phyloP scores from a whole-genome alignment of 2,113 vertebrate genomes.

The Azemiops feae region DNA sequence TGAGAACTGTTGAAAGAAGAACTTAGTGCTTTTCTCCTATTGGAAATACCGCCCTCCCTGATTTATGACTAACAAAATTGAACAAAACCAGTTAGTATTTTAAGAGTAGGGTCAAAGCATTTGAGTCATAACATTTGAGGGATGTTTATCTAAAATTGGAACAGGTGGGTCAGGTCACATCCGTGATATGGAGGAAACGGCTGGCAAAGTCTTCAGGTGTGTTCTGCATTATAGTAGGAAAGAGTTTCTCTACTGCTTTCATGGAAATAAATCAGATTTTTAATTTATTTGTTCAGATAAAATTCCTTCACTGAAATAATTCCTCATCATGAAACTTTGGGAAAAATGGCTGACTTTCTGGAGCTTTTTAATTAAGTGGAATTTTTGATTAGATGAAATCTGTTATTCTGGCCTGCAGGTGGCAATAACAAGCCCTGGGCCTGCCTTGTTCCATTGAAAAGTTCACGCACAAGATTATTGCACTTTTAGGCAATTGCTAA shows the following conservation, averaged over 20 bases:
- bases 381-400: background rate
- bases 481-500: background rate
- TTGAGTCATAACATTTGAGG: background rate
- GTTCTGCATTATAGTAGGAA: background rate
- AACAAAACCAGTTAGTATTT: background rate
- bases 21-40: background rate
- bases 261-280: background rate
- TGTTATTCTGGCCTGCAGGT: background rate
- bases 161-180: background rate
- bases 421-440: background rate
- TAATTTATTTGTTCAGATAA: background rate
- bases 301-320: background rate
- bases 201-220: background rate
- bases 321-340: background rate
- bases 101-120: background rate
- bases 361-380: background rate
- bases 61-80: background rate
- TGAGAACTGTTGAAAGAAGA: background rate
- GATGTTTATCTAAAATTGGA: background rate
- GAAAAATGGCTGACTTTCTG: background rate
- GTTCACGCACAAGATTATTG: background rate
- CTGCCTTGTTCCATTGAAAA: background rate
- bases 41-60: background rate
- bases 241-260: background rate
- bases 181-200: background rate